Evolutionary conservation across 2,797 vertebrate species (phyloP).

Genomic region (Naso thynnoides): DNA sequence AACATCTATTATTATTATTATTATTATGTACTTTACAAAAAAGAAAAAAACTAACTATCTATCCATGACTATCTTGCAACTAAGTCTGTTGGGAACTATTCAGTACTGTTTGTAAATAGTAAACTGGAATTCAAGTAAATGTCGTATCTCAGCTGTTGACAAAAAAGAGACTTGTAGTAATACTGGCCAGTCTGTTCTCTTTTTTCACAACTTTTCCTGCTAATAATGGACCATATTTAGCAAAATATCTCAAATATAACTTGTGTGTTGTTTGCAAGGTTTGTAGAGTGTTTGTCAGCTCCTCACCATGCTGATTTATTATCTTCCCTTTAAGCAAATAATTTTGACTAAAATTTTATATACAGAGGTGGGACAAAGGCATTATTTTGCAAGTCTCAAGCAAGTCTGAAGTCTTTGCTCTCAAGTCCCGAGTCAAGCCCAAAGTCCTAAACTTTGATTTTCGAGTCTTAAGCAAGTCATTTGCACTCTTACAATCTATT

Average conservation of each 20-base stretch:
- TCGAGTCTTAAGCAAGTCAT: too few relatives aligned
- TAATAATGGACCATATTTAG: neutral
- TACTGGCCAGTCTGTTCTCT: neutral
- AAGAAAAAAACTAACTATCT: too few relatives aligned
- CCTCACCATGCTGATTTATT: neutral
- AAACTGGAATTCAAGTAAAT: slow-evolving; percentile 1
- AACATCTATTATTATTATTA: too few relatives aligned
- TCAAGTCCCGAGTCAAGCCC: too few relatives aligned
- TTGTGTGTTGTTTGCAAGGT: neutral
- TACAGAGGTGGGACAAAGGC: too few relatives aligned
- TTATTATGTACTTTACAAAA: too few relatives aligned
- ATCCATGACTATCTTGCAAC: too few relatives aligned
- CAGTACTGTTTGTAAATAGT: neutral
- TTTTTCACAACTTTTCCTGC: neutral
- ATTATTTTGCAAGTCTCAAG: too few relatives aligned
- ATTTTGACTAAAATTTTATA: neutral
- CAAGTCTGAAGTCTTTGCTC: too few relatives aligned
- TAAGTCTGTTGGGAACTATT: too few relatives aligned
- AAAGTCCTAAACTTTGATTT: too few relatives aligned
- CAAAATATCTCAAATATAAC: neutral
- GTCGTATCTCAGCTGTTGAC: neutral
- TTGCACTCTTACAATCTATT: too few relatives aligned
- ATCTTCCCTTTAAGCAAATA: neutral
- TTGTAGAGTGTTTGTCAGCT: neutral
- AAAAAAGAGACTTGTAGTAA: neutral